These are phyloP conservation scores for Antechinus stuartii DNA, from an alignment of 2,113 vertebrate genomes.

Conservation along the genomic window DNA sequence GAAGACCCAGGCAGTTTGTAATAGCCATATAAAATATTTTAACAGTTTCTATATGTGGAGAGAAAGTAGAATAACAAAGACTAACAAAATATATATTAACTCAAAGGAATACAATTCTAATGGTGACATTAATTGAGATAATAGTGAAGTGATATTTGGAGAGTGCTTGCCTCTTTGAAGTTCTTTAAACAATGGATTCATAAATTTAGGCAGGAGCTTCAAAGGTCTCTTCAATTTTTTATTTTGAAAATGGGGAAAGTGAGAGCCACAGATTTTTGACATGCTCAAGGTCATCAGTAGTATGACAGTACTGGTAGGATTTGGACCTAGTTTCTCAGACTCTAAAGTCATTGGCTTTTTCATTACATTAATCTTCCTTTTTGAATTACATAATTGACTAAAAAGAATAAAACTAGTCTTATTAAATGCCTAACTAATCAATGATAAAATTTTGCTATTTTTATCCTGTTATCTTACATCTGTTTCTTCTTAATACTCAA, in stretches of 20 bases:
- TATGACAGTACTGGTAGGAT: background rate
- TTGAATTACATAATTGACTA: background rate
- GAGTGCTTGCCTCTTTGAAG: background rate
- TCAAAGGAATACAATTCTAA: background rate
- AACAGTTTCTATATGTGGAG: background rate
- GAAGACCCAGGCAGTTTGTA: background rate
- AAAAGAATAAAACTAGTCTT: background rate
- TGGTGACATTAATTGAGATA: background rate
- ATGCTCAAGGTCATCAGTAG: background rate
- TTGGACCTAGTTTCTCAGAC: background rate
- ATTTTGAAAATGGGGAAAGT: slow-evolving; percentile 3
- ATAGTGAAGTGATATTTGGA: background rate
- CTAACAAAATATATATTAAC: background rate
- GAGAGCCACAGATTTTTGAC: background rate
- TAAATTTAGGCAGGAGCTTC: background rate
- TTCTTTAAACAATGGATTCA: background rate
- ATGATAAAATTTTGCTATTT: background rate
- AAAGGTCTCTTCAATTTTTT: background rate
- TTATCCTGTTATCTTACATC: background rate
- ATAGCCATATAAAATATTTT: background rate
- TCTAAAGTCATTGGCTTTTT: background rate
- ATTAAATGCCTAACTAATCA: background rate
- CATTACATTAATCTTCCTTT: background rate
- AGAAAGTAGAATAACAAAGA: background rate
- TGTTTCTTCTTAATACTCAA: background rate